phyloP scores from a whole-genome alignment of 2,113 vertebrate species.

The Gambusia affinis region DNA sequence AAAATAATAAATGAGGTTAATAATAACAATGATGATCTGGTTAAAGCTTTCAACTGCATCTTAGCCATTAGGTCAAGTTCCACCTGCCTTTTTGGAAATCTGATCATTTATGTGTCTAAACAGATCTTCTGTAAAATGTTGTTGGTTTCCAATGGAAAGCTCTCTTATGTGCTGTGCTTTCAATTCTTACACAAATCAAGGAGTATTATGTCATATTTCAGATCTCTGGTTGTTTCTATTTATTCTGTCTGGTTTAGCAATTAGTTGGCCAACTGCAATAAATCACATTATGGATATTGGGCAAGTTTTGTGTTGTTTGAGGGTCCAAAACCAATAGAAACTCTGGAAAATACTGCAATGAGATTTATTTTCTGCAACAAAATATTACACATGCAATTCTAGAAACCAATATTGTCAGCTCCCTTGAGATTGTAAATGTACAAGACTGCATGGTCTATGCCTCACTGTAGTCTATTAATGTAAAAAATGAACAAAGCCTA shows the following conservation, averaged over 20 bases:
- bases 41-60: not conserved
- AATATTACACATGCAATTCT: slow-evolving; percentile 19
- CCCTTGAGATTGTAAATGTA: slow-evolving; percentile 47
- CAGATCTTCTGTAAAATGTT: slow-evolving; percentile 15
- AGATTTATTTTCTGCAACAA: slow-evolving; percentile 35
- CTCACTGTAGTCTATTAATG: slow-evolving; percentile 50
- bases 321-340: slow-evolving; percentile 3
- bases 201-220: slow-evolving; percentile 21
- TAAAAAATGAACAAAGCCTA: slow-evolving; percentile 33
- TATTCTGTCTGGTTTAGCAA: slow-evolving; percentile 4
- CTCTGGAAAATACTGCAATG: not conserved
- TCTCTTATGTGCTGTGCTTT: not conserved
- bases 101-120: not conserved
- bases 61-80: not conserved
- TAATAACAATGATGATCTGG: not conserved
- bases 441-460: slow-evolving; percentile 26
- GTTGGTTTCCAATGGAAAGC: slow-evolving; percentile 34
- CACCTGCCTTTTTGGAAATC: slow-evolving; percentile 14
- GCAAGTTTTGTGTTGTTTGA: not conserved
- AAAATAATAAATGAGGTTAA: not conserved
- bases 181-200: slow-evolving; percentile 4
- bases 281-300: not conserved
- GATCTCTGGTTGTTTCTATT: slow-evolving; percentile 9
- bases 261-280: slow-evolving; percentile 1
- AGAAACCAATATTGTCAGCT: slow-evolving; percentile 36